Base-by-base conservation (phyloP, 1,140 invertebrate genomes). In the Andricus grossulariae region DNA sequence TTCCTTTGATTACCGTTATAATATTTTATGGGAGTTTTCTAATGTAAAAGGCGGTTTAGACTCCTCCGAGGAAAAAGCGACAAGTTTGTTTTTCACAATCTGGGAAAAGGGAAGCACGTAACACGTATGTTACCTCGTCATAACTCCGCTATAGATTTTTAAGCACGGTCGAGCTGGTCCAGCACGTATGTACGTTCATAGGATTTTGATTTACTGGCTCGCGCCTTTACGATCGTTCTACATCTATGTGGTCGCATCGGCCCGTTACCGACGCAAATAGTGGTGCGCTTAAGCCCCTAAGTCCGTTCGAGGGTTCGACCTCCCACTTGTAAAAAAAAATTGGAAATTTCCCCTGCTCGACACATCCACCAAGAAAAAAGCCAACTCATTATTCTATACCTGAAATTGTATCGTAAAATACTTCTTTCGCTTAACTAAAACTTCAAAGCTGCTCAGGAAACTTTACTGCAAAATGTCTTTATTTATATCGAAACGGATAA, bases 171-270 rank as follows among this genome's bases (percentile, higher is more conserved):
- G 76, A 79, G 83, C 77, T 77, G 73, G 76, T 72, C 55, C 80
- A 80, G 74, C 77, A 49, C 76, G 55, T 72, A 55, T 76, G 51
- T 81, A 79, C 83, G 71, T 82, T 84, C 82, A 85, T 80, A 81
- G 75, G 77, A 83, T 79, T 87, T 84, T 86, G 86, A 87, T 85
- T 86, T 86, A 86, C 80, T 75, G 80, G 82, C 83, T 85, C 82
- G 84, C 82, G 84, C 84, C 83, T 87, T 85, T 87, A 87, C 84
- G 85, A 87, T 83, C 85, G 81, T 80, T 77, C 84, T 81, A 81
- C 79, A 82, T 83, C 79, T 79, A 79, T 73, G 78, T 74, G 72
- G 73, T 71, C 73, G 80, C 80, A 78, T 78, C 78, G 57, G 74
- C 74, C 77, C 71, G 77, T 80, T 78, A 80, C 77, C 75, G 77